Conservation (phyloP, 2,113 vertebrate genomes). For the Mandrillus leucophaeus region DNA sequence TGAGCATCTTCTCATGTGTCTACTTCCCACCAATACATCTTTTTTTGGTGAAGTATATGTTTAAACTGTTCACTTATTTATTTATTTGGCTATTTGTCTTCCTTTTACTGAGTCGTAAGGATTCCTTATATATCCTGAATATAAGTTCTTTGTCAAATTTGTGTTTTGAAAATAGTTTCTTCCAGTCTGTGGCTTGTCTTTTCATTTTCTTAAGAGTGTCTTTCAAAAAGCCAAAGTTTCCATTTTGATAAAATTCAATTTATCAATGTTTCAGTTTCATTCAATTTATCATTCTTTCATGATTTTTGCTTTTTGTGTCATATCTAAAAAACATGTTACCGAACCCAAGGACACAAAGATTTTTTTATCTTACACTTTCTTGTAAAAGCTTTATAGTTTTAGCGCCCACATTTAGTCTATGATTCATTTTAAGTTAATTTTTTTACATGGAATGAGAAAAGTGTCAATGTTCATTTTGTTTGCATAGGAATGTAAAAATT, state of each 20-base stretch:
- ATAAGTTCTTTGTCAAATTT: neutral
- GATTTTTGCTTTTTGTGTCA: neutral
- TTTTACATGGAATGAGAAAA: neutral
- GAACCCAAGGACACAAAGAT: neutral
- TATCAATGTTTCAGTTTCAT: neutral
- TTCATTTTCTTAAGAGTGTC: neutral
- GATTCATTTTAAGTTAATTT: conserved; percentile 30
- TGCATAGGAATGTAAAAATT: conserved; percentile 13
- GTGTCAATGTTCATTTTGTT: neutral
- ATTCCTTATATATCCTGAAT: neutral
- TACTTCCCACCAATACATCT: neutral
- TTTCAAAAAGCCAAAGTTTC: conserved; percentile 8
- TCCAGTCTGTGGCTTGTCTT: neutral
- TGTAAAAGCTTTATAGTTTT: conserved; percentile 29
- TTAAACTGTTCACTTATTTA: neutral
- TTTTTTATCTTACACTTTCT: neutral
- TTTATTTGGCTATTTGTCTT: neutral
- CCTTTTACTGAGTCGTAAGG: neutral
- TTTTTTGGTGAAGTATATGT: neutral
- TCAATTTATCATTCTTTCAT: neutral
- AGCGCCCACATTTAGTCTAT: neutral
- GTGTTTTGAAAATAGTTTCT: neutral
- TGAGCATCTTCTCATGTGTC: neutral
- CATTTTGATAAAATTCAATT: neutral
- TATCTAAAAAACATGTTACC: conserved; percentile 4